These are phyloP conservation scores for Labeo catla DNA, from an alignment of 2,113 vertebrate species.

Conservation along the genomic window DNA sequence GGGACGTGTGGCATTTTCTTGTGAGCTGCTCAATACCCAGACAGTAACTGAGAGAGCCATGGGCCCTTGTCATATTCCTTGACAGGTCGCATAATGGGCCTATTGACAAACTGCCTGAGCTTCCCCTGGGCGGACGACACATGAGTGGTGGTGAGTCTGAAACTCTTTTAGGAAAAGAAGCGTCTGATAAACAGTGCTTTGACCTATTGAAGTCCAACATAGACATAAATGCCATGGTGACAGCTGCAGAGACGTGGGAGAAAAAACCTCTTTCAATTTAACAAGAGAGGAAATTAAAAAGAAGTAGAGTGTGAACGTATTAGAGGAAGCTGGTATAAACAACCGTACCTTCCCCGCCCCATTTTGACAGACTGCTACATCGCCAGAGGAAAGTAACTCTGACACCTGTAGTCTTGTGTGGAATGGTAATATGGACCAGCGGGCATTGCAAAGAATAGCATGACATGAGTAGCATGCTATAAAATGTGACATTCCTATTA, in stretches of 20 bases:
- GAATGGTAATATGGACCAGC: constrained; percentile 18
- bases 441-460: constrained; percentile 3
- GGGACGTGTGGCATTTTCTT: constrained; percentile 13
- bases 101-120: constrained; percentile 54
- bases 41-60: constrained; percentile 37
- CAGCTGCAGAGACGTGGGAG: neutral
- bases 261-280: constrained; percentile 20
- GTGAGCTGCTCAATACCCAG: neutral
- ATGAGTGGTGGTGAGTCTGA: constrained; percentile 23
- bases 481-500: neutral
- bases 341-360: neutral
- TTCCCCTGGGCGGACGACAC: constrained; percentile 19
- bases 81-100: constrained; percentile 56
- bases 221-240: constrained; percentile 41
- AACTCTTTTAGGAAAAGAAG: constrained; percentile 39
- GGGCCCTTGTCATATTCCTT: constrained; percentile 45
- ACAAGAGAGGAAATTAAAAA: constrained; percentile 44
- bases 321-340: constrained; percentile 19
- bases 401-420: constrained; percentile 16
- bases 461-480: neutral
- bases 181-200: constrained; percentile 32
- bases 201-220: constrained; percentile 37
- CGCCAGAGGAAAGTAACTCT: constrained; percentile 1
- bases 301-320: constrained; percentile 29
- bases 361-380: constrained; percentile 9